phyloP scores from a whole-genome alignment of 2,888 invertebrate species.

The Eristalis pertinax region DNA sequence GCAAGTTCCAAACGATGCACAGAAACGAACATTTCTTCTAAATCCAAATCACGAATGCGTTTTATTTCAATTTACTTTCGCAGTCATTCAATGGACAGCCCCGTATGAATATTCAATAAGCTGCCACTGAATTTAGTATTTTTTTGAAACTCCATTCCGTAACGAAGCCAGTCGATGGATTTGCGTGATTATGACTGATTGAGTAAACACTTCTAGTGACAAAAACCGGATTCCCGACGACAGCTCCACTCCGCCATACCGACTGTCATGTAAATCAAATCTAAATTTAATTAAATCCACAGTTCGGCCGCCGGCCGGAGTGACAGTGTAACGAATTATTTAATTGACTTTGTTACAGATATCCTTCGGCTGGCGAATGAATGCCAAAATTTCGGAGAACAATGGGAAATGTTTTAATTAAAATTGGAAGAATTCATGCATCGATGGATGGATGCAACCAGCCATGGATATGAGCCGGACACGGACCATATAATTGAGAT shows the following conservation, averaged over 20 bases:
- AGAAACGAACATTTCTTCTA: no score
- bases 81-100: no score
- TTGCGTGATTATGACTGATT: no score
- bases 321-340: not conserved
- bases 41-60: no score
- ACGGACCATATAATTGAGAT: constrained; percentile 28
- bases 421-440: constrained; percentile 11
- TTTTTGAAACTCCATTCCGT: no score
- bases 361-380: not conserved
- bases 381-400: constrained; percentile 1
- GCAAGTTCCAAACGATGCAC: no score
- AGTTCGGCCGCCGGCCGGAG: not conserved
- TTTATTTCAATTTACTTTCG: no score
- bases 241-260: not conserved
- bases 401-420: constrained; percentile 38
- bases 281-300: constrained; percentile 32
- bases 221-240: not conserved
- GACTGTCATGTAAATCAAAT: not conserved
- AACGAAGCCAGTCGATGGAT: no score
- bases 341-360: constrained; percentile 29
- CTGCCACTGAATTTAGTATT: no score
- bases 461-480: not conserved
- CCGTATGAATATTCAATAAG: no score
- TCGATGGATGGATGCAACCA: not conserved
- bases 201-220: no score